These are phyloP conservation scores for Luffia ferchaultella DNA, from an alignment of 2,888 invertebrate genomes.

Conservation along the genomic window DNA sequence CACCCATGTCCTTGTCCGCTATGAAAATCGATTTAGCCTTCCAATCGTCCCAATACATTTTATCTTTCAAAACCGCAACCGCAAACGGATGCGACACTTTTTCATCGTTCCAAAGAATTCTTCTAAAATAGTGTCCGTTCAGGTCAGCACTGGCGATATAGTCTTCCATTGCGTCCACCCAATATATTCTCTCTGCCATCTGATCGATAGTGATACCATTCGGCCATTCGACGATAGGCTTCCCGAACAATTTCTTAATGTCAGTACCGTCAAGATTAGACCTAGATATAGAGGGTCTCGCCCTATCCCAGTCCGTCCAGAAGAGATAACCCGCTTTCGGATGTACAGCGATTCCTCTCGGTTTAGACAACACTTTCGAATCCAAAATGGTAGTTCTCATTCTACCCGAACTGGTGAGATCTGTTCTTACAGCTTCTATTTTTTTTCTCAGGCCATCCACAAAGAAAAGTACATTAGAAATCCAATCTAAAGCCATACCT, in stretches of 20 bases:
- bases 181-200: slow-evolving; percentile 82
- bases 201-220: slow-evolving; percentile 89
- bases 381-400: slow-evolving; percentile 82
- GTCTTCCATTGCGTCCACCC: slow-evolving; percentile 87
- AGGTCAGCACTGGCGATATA: slow-evolving; percentile 81
- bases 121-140: slow-evolving; percentile 73
- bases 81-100: slow-evolving; percentile 86
- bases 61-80: slow-evolving; percentile 84
- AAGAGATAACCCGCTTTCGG: slow-evolving; percentile 81
- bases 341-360: slow-evolving; percentile 84
- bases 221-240: slow-evolving; percentile 80
- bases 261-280: slow-evolving; percentile 82
- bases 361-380: slow-evolving; percentile 71
- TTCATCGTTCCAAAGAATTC: slow-evolving; percentile 70
- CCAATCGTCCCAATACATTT: slow-evolving; percentile 93
- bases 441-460: slow-evolving; percentile 82
- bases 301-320: slow-evolving; percentile 89
- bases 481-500: slow-evolving; percentile 91
- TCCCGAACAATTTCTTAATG: slow-evolving; percentile 70
- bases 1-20: slow-evolving; percentile 80
- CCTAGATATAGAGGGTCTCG: slow-evolving; percentile 79
- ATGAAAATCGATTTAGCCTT: slow-evolving; percentile 79
- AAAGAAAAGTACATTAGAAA: slow-evolving; percentile 86
- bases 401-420: slow-evolving; percentile 64
- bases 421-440: slow-evolving; percentile 82